Evolutionary conservation across 2,888 invertebrate species (phyloP), one percentile per base, ranked within the genome.

Genomic region (Spilarctia lutea): DNA sequence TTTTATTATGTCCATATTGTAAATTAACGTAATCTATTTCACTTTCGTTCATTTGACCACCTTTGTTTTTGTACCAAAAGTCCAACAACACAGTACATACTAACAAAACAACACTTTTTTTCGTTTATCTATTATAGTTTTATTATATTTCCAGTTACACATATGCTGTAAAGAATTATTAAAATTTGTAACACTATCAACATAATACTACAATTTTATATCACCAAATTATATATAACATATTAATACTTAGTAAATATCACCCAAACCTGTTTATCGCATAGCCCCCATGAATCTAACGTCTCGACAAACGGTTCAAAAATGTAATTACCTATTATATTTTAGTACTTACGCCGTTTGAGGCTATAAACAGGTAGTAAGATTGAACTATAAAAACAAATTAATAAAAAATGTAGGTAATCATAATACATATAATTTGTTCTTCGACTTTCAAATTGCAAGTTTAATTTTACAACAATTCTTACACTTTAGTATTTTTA

Each of bases 211-310:
- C 18, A 67, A 11, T 39, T 39, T 39, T 7, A 39, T 39, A 11
- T 39, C 39, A 39, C 39, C 39, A 39, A 11, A 39, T 39, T 39
- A 10, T 39, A 39, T 42, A 67, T n/a, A 67, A 42, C 13, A 45
- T 56, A n/a, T 56, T 20, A 20, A 10, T 2, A n/a, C 18, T 27
- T 11, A 24, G 52, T 42, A 56, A 52, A 20, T 56, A 65, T 60
- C 39, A 48, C 45, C 13, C 45, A 8, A 65, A 48, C 67, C 68
- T 65, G 68, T 71, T 68, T n/a, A n/a, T n/a, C n/a, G n/a, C n/a
- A n/a, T n/a, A n/a, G n/a, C n/a, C n/a, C n/a, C n/a, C n/a, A n/a
- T n/a, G n/a, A n/a, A n/a, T n/a, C n/a, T n/a, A n/a, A n/a, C n/a
- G n/a, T n/a, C n/a, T n/a, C n/a, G n/a, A n/a, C n/a, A n/a, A n/a